phyloP scores from a whole-genome alignment of 2,888 invertebrate species.

The Therioaphis trifolii region DNA sequence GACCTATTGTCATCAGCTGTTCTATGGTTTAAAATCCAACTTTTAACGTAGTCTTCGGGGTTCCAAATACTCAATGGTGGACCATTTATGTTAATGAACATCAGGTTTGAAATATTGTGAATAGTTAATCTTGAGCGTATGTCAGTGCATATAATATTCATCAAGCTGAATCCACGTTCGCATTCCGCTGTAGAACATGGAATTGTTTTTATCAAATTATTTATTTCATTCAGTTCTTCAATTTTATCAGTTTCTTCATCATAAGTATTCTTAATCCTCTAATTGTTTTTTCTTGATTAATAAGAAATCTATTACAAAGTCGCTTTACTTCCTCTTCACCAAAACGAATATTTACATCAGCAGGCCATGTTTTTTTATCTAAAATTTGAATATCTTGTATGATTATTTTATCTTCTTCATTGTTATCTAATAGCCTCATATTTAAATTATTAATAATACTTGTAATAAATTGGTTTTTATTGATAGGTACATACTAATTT shows the following conservation, averaged over 20 bases:
- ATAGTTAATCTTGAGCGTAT: neutral
- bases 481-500: neutral
- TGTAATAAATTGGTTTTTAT: neutral
- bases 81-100: constrained; percentile 6
- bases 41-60: neutral
- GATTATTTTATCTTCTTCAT: neutral
- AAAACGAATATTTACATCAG: neutral
- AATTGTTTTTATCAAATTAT: no score
- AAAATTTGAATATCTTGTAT: neutral
- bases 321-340: neutral
- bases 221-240: no score
- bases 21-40: neutral
- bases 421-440: no score
- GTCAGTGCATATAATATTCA: constrained; percentile 16
- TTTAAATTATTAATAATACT: no score
- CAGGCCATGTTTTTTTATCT: neutral
- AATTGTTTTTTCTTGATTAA: no score
- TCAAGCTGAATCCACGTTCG: neutral
- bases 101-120: neutral
- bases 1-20: neutral
- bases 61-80: neutral
- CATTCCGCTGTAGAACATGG: neutral
- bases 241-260: no score
- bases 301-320: no score
- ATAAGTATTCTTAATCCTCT: no score